phyloP scores from a whole-genome alignment of 2,113 vertebrate genomes.

The Marcusenius ussheri region DNA sequence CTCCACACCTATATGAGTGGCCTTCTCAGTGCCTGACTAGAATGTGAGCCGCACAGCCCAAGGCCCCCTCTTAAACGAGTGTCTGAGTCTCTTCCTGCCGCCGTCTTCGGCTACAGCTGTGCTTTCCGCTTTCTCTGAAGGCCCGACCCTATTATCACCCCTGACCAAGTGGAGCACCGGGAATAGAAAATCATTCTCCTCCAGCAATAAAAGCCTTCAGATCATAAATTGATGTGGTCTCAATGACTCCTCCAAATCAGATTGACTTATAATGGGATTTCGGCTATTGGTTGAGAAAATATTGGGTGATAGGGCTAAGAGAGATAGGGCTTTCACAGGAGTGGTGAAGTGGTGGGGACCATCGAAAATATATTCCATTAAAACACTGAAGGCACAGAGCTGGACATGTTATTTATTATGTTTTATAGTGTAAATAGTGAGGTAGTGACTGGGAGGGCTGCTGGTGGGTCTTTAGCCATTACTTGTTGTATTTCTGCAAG shows the following conservation, averaged over 20 bases:
- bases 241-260: constrained; percentile 6
- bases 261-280: constrained; percentile 10
- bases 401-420: not conserved
- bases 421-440: not conserved
- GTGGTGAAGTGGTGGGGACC: not conserved
- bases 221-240: constrained; percentile 6
- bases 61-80: not conserved
- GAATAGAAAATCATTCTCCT: not conserved
- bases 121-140: not conserved
- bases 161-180: not conserved
- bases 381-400: not conserved
- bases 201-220: not conserved
- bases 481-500: not conserved
- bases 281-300: not conserved
- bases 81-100: not conserved
- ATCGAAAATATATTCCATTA: not conserved
- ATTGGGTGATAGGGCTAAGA: not conserved
- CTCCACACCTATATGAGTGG: not conserved
- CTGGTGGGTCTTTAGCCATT: not conserved
- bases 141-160: not conserved
- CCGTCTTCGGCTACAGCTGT: not conserved
- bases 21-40: not conserved
- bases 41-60: not conserved
- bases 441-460: not conserved
- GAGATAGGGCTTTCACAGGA: not conserved